Evolutionary conservation across 1,140 invertebrate species (phyloP).

Genomic region (Ceratitis capitata): DNA sequence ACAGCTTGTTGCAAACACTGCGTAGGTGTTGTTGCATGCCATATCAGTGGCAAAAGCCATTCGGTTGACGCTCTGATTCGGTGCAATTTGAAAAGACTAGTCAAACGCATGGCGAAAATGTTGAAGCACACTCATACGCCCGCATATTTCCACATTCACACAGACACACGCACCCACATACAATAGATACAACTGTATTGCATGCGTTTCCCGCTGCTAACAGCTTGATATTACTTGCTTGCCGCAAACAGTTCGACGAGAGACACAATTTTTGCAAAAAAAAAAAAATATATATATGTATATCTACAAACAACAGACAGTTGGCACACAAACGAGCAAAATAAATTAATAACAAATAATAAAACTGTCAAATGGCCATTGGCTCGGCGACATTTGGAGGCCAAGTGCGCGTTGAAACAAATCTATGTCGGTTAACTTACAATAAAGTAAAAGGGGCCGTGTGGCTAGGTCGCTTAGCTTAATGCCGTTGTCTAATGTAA

Average conservation of each 20-base stretch:
- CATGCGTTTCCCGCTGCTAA: background rate
- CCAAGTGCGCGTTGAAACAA: background rate
- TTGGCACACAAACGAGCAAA: constrained; percentile 13
- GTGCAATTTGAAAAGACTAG: background rate
- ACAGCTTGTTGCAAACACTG: constrained; percentile 15
- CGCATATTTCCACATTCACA: background rate
- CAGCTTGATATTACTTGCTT: constrained; percentile 7
- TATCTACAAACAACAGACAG: too few relatives aligned
- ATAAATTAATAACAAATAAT: constrained; percentile 38
- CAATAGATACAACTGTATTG: background rate
- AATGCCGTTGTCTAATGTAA: background rate
- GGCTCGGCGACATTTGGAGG: constrained; percentile 4
- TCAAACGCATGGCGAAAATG: background rate
- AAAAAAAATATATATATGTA: too few relatives aligned
- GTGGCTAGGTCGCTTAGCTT: background rate
- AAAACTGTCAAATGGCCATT: constrained; percentile 35
- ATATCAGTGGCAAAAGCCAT: constrained; percentile 19
- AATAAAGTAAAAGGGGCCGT: constrained; percentile 13
- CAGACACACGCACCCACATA: background rate
- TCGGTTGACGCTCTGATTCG: constrained; percentile 31
- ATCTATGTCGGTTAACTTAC: background rate
- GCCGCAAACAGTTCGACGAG: background rate
- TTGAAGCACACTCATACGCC: background rate
- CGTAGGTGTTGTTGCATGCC: constrained; percentile 29
- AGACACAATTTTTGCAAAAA: background rate